Conservation (phyloP, 2,888 invertebrate genomes). For the Macroteleia sp. region DNA sequence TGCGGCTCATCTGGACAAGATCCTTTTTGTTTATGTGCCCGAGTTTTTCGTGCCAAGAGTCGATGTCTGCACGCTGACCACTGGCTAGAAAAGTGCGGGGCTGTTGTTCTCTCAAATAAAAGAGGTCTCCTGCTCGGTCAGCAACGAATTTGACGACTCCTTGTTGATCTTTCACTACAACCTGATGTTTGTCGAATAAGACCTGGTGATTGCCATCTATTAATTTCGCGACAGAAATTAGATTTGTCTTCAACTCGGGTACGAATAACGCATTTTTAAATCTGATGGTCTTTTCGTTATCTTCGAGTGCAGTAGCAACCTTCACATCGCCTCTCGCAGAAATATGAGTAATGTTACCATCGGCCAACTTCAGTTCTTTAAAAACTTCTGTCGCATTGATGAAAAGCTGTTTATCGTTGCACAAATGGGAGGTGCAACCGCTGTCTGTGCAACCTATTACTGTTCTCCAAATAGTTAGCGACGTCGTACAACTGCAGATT, state of each 20-base stretch:
- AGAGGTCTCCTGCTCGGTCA: background rate
- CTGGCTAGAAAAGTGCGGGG: too few species aligned
- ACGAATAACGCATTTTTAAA: background rate
- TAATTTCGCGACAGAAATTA: constrained; percentile 54
- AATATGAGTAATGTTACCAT: background rate
- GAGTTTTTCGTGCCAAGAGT: constrained; percentile 5
- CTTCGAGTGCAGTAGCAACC: background rate
- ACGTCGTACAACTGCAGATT: too few species aligned
- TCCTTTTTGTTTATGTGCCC: constrained; percentile 10
- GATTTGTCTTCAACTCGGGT: background rate
- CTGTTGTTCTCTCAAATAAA: background rate
- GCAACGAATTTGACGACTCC: background rate
- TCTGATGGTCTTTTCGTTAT: background rate
- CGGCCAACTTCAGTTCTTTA: too few species aligned
- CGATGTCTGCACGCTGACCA: too few species aligned
- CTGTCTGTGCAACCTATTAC: background rate
- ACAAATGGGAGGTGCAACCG: background rate
- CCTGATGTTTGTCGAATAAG: constrained; percentile 36
- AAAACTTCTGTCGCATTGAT: too few species aligned
- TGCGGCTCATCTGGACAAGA: background rate
- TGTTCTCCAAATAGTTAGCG: too few species aligned
- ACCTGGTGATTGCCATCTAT: constrained; percentile 48
- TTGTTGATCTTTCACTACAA: constrained; percentile 14
- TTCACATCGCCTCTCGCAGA: constrained; percentile 2
- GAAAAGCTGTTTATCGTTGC: background rate